phyloP scores from a whole-genome alignment of 2,113 vertebrate species.

The Ciconia maguari region DNA sequence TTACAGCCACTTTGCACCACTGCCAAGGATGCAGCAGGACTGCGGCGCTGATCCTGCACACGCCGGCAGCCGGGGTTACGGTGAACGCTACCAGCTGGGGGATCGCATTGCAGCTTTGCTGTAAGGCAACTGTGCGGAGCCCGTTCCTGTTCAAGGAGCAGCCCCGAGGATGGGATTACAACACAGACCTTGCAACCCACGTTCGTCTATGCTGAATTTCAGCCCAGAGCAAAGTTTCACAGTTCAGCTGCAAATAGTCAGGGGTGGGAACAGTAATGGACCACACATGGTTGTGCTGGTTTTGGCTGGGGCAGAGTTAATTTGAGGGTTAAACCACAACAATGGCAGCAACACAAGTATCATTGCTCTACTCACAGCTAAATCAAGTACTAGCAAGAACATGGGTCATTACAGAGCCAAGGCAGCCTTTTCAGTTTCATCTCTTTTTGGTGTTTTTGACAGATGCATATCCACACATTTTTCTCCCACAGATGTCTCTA shows the following conservation, averaged over 20 bases:
- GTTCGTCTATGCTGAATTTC: neutral
- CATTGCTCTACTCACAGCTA: neutral
- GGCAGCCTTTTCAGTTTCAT: neutral
- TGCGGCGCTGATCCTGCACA: neutral
- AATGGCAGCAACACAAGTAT: neutral
- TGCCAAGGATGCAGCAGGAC: slow-evolving; percentile 35
- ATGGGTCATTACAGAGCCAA: neutral
- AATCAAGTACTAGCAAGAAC: neutral
- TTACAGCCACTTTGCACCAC: neutral
- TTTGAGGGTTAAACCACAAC: neutral
- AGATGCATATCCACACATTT: neutral
- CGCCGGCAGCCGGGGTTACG: accelerated
- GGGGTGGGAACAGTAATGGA: neutral
- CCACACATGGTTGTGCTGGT: accelerated
- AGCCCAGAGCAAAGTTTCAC: neutral
- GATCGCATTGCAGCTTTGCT: accelerated
- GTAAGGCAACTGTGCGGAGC: neutral
- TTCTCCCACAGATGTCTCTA: neutral
- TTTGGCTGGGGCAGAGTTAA: neutral
- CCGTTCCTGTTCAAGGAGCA: neutral
- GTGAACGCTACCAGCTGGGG: neutral
- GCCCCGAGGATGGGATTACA: accelerated
- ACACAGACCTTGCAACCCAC: neutral
- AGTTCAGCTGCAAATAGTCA: neutral
- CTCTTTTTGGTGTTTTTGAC: neutral